Evolutionary conservation across 1,140 invertebrate genomes (phyloP), one percentile per base, ranked within the genome.

Genomic region (Drosophila pseudoananassae): DNA sequence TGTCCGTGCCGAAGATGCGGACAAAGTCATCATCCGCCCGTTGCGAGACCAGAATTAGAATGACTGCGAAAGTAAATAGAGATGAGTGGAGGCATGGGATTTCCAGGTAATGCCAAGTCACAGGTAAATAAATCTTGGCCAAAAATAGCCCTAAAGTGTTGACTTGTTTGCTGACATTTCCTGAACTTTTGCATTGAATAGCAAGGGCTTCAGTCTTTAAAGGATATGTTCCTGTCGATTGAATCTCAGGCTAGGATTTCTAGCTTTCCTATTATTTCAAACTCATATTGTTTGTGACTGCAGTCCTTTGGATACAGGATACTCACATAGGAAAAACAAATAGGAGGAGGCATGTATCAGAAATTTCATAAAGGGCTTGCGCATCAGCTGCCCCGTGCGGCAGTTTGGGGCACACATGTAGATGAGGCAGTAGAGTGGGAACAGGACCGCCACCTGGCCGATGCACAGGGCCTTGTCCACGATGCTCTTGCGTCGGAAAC

Each of bases 311-410:
- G 8, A 29, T 38, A 12, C 38, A 17, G 45, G 4, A 68, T 73
- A 91, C 95, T 94, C 91, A 97, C 97, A 93, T 43, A 99, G 93
- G 92, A 98, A 98, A 92, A 98, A 97, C 38, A 98, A 93, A 92
- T 98, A 98, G 12, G 97, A 98, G 0, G 97, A 96, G 0, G 97
- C 97, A 87, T 98, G 97, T 59, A 97, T 96, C 63, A 98, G 94
- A 92, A 99, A 99, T 92, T 98, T 98, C 95, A 98, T 97, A 90
- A 98, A 98, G 0, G 98, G 98, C 83, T 96, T 96, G 69, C 96
- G 94, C 94, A 98, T 95, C 3, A 97, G 93, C 82, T 94, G 94
- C 0, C 96, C 97, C 17, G 94, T 95, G 25, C 93, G 92, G 50
- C 95, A 96, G 68, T 95, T 94, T 0, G 97, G 97, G 0, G 95